These are phyloP conservation scores for Acanthosepion pharaonis DNA, from an alignment of 2,888 invertebrate genomes.

Conservation along the genomic window DNA sequence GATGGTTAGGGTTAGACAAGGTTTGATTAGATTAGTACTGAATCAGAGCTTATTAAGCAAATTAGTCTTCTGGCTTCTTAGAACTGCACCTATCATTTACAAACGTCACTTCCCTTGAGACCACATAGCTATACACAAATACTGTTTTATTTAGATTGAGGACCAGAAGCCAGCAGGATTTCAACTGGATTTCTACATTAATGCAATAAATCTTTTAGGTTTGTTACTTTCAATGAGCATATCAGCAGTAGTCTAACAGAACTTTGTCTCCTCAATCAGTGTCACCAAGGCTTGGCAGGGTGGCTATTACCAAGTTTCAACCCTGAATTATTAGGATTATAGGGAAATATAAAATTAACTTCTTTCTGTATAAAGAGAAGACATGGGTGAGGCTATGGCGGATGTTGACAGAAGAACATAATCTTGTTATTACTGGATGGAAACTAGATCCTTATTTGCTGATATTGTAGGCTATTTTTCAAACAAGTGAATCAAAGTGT, in stretches of 20 bases:
- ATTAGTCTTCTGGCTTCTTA: neutral
- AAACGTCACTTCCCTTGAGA: neutral
- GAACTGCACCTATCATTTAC: neutral
- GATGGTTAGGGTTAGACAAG: neutral
- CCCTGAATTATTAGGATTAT: neutral
- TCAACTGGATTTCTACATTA: neutral
- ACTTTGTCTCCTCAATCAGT: neutral
- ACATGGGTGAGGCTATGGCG: neutral
- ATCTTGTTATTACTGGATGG: neutral
- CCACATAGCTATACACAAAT: neutral
- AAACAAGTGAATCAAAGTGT: neutral
- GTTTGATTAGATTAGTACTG: neutral
- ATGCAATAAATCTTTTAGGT: neutral
- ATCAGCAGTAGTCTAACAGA: neutral
- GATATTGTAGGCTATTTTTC: neutral
- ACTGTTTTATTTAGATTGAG: neutral
- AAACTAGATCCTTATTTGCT: neutral
- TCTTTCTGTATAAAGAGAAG: neutral
- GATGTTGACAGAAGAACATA: neutral
- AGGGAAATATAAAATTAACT: neutral
- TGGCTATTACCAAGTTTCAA: neutral
- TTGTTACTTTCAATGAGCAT: neutral
- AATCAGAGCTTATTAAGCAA: neutral
- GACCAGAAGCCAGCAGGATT: neutral
- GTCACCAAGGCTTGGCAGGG: neutral